These are phyloP conservation scores for Metopia argyrocephala DNA, from an alignment of 2,888 invertebrate species.

Conservation along the genomic window DNA sequence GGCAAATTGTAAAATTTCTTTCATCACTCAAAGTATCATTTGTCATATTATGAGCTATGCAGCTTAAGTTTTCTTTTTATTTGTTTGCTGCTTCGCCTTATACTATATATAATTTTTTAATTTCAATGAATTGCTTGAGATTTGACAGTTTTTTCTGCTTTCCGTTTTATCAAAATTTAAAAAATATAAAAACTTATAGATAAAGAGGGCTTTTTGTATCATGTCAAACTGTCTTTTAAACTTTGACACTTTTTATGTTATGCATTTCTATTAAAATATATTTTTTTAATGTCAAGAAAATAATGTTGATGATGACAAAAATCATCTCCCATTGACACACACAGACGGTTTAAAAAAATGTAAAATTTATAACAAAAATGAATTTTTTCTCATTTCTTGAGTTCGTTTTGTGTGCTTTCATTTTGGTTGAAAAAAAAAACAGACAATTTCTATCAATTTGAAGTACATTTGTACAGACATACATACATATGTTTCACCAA, in stretches of 20 bases:
- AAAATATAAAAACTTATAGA: slow-evolving; percentile 18
- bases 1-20: slow-evolving; percentile 25
- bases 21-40: slow-evolving; percentile 48
- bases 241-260: slow-evolving; percentile 38
- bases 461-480: too few species aligned
- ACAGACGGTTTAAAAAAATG: background rate
- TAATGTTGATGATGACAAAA: slow-evolving; percentile 16
- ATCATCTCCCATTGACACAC: background rate
- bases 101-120: slow-evolving; percentile 1
- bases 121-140: slow-evolving; percentile 37
- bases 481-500: too few species aligned
- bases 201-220: slow-evolving; percentile 31
- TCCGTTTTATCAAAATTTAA: too few species aligned
- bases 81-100: background rate
- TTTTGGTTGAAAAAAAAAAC: too few species aligned
- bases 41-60: slow-evolving; percentile 20
- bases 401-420: too few species aligned
- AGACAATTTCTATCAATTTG: too few species aligned
- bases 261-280: background rate
- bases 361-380: too few species aligned
- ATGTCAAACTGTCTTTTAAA: slow-evolving; percentile 34
- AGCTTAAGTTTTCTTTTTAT: slow-evolving; percentile 4
- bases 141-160: slow-evolving; percentile 48
- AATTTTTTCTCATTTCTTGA: too few species aligned
- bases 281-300: background rate